These are phyloP conservation scores for Thereva nobilitata DNA, from an alignment of 2,888 invertebrate species.

Conservation along the genomic window DNA sequence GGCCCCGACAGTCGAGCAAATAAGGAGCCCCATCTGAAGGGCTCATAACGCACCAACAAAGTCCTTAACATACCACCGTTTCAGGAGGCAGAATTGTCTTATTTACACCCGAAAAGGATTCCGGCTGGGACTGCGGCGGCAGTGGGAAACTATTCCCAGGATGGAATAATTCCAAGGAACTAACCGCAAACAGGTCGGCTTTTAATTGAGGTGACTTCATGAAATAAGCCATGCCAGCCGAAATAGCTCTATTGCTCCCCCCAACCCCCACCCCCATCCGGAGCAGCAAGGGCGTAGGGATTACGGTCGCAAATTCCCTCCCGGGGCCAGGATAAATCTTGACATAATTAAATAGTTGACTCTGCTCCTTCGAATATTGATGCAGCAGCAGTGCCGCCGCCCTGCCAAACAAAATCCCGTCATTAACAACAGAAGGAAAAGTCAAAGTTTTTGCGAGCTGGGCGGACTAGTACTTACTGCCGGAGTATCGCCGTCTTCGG, in stretches of 20 bases:
- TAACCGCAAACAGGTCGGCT: conserved; percentile 28
- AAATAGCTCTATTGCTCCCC: conserved; percentile 6
- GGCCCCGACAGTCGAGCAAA: too few relatives aligned
- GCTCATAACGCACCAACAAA: too few relatives aligned
- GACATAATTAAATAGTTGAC: conserved; percentile 36
- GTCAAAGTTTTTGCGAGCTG: not conserved
- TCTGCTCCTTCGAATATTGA: conserved; percentile 12
- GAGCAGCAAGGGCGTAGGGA: conserved; percentile 4
- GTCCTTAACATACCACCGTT: too few relatives aligned
- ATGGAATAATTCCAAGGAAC: not conserved
- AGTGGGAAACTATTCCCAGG: conserved; percentile 5
- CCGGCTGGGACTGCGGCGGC: not conserved
- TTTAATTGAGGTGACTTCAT: conserved; percentile 28
- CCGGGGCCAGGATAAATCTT: conserved; percentile 1
- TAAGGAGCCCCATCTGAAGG: too few relatives aligned
- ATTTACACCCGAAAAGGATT: conserved; percentile 15
- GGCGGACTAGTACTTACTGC: not conserved
- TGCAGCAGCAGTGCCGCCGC: not conserved
- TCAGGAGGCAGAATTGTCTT: too few relatives aligned
- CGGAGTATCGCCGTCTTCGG: not conserved
- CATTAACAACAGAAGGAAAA: not conserved
- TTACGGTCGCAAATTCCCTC: conserved; percentile 3
- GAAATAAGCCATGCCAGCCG: not conserved
- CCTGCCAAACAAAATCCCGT: not conserved
- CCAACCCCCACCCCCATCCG: not conserved